Conservation (phyloP, 2,797 vertebrate genomes). For the Lerista edwardsae region DNA sequence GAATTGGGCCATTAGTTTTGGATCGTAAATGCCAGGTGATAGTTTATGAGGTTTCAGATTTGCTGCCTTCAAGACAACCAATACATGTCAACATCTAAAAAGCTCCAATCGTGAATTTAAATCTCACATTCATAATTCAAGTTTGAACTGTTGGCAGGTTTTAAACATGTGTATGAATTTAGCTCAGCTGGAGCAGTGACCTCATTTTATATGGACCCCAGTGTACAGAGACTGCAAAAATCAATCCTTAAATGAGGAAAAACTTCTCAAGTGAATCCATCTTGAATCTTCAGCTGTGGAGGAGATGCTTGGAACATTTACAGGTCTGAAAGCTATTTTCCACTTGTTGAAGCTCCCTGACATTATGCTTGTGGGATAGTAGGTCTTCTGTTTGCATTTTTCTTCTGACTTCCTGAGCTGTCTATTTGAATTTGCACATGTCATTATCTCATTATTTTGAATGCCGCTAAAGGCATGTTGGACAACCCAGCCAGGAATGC, state of each 20-base stretch:
- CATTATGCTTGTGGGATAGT: background rate
- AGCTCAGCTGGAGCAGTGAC: background rate
- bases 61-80: background rate
- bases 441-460: slow-evolving; percentile 39
- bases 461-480: background rate
- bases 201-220: background rate
- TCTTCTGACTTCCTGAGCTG: background rate
- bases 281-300: background rate
- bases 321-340: background rate
- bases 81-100: background rate
- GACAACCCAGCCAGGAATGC: background rate
- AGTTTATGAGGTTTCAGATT: background rate
- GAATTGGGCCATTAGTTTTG: too few relatives aligned
- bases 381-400: background rate
- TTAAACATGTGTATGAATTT: background rate
- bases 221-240: background rate
- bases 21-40: too few relatives aligned
- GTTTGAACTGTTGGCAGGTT: background rate
- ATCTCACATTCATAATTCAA: background rate
- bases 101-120: background rate
- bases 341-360: background rate
- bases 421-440: background rate
- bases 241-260: background rate
- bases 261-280: background rate
- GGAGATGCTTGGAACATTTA: background rate